Conservation (phyloP, 2,113 vertebrate genomes). For the Carlito syrichta region DNA sequence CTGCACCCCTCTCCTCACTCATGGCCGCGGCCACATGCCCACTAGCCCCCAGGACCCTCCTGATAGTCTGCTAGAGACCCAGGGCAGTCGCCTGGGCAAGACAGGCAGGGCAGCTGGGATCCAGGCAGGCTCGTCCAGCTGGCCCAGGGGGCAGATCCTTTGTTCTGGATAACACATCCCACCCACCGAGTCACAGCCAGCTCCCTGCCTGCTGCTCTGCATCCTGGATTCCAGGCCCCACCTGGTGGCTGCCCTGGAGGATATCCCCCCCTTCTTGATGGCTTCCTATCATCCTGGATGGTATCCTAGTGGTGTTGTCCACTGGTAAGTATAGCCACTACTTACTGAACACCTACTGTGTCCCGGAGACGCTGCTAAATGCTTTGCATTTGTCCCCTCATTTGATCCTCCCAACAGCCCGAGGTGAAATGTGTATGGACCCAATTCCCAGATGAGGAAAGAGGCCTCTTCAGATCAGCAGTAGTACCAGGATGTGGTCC, state of each 20-base stretch:
- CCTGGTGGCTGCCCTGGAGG: neutral
- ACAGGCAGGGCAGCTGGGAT: constrained; percentile 30
- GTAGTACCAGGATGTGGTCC: neutral
- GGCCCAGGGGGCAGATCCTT: neutral
- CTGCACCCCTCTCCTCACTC: neutral
- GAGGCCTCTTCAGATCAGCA: neutral
- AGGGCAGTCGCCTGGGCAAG: constrained; percentile 36
- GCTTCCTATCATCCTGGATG: neutral
- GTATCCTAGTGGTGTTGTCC: neutral
- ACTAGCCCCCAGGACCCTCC: neutral
- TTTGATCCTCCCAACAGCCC: neutral
- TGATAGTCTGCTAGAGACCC: constrained; percentile 65
- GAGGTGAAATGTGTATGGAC: neutral
- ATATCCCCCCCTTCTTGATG: neutral
- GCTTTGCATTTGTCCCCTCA: neutral
- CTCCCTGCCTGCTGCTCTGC: neutral
- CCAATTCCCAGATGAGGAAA: neutral
- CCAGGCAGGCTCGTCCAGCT: too few relatives aligned
- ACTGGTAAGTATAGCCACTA: neutral
- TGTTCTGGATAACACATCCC: neutral
- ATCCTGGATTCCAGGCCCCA: neutral
- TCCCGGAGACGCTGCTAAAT: neutral
- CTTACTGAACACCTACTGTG: neutral
- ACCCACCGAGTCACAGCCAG: neutral
- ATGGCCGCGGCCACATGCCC: neutral